Conservation (phyloP, 2,888 invertebrate genomes). For the Calameuta filiformis region DNA sequence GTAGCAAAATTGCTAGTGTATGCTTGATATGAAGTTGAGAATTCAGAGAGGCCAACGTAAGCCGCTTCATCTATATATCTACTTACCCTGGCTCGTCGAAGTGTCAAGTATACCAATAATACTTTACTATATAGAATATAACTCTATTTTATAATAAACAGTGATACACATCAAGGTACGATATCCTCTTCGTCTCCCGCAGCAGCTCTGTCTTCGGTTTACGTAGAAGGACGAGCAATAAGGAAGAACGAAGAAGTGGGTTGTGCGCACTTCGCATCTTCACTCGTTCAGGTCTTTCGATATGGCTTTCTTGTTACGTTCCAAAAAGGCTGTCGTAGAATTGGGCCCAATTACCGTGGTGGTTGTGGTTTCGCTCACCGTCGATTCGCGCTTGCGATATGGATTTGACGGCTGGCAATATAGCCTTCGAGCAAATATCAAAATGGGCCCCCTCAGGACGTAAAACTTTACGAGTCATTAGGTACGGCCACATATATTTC, state of each 20-base stretch:
- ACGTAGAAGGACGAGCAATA: neutral
- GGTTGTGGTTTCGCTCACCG: constrained; percentile 82
- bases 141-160: constrained; percentile 9
- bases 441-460: neutral
- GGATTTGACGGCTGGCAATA: constrained; percentile 76
- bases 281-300: constrained; percentile 48
- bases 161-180: constrained; percentile 11
- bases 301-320: constrained; percentile 53
- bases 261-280: constrained; percentile 1
- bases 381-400: constrained; percentile 81
- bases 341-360: constrained; percentile 72
- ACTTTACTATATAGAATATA: constrained; percentile 12
- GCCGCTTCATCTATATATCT: neutral
- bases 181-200: neutral
- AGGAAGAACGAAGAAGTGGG: neutral
- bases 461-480: neutral
- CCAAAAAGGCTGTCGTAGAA: constrained; percentile 54
- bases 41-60: neutral
- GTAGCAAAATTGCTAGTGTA: neutral
- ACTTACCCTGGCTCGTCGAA: constrained; percentile 3
- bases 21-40: neutral
- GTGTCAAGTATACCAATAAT: neutral
- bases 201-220: neutral
- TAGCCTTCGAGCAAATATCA: constrained; percentile 68
- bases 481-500: constrained; percentile 1